phyloP scores from a whole-genome alignment of 2,113 vertebrate species.

The Alces alces region DNA sequence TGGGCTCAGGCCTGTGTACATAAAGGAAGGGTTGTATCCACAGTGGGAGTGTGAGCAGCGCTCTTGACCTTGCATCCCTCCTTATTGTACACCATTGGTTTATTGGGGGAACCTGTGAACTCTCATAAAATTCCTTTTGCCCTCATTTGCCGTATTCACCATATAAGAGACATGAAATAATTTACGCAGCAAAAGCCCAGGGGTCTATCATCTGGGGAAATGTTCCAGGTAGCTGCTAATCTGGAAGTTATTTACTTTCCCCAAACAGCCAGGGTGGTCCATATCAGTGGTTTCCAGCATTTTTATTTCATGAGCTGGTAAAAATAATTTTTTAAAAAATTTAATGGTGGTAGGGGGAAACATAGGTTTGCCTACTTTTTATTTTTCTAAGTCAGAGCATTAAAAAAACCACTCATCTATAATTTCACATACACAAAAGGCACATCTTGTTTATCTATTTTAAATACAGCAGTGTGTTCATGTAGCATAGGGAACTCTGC shows the following conservation, averaged over 20 bases:
- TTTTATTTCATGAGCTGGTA: not conserved
- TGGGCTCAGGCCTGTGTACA: not conserved
- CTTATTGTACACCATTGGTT: not conserved
- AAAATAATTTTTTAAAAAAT: not conserved
- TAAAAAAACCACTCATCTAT: not conserved
- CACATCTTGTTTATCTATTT: not conserved
- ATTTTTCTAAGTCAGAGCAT: constrained; percentile 2
- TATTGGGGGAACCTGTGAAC: not conserved
- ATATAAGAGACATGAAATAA: not conserved
- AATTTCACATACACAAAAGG: not conserved
- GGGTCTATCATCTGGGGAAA: not conserved
- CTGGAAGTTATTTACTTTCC: constrained; percentile 69
- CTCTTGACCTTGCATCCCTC: not conserved
- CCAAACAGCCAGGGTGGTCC: constrained; percentile 52
- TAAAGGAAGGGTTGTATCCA: not conserved
- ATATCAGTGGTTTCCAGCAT: constrained; percentile 1
- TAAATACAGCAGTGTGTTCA: not conserved
- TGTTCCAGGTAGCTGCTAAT: constrained; percentile 59
- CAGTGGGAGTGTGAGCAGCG: no score
- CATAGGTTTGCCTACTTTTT: not conserved
- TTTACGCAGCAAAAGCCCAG: not conserved
- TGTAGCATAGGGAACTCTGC: not conserved
- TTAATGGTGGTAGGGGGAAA: not conserved
- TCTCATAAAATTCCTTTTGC: not conserved
- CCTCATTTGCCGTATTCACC: not conserved